These are phyloP conservation scores for Drosophila acutilabella DNA, from an alignment of 2,888 invertebrate genomes.

Conservation along the genomic window DNA sequence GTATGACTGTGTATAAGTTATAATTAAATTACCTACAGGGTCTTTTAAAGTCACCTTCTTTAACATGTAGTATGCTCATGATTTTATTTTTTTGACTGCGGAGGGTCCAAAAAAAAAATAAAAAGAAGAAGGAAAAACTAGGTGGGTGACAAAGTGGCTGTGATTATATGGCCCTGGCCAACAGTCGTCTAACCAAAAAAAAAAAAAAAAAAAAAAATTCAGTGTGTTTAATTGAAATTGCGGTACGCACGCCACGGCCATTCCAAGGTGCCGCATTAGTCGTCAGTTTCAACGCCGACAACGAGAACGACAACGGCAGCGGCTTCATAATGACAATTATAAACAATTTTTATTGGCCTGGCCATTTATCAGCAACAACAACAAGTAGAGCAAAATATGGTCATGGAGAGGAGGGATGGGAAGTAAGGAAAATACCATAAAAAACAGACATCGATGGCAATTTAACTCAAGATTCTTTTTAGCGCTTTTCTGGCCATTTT, in stretches of 20 bases:
- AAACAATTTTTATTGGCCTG: conserved; percentile 76
- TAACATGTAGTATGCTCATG: no score
- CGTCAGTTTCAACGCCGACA: conserved; percentile 67
- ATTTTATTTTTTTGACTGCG: no score
- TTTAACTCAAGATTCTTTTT: conserved; percentile 32
- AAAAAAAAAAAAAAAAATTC: neutral
- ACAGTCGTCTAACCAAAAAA: conserved; percentile 4
- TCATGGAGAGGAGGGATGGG: neutral
- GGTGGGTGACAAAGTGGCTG: conserved; percentile 78
- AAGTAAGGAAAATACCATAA: conserved; percentile 57
- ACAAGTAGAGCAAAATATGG: conserved; percentile 44
- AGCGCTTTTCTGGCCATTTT: conserved; percentile 50
- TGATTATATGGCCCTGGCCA: conserved; percentile 71
- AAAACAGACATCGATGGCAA: conserved; percentile 66
- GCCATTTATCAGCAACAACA: conserved; percentile 58
- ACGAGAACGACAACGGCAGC: neutral
- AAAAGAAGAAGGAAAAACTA: conserved; percentile 44
- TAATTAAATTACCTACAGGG: no score
- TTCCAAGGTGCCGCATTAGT: conserved; percentile 79
- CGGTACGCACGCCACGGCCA: conserved; percentile 77
- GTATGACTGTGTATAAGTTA: no score
- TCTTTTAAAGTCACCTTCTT: no score
- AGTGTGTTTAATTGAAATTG: conserved; percentile 77
- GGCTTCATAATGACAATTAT: conserved; percentile 68
- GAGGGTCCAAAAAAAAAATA: neutral